Evolutionary conservation across 2,113 vertebrate genomes (phyloP).

Genomic region (Hucho hucho): DNA sequence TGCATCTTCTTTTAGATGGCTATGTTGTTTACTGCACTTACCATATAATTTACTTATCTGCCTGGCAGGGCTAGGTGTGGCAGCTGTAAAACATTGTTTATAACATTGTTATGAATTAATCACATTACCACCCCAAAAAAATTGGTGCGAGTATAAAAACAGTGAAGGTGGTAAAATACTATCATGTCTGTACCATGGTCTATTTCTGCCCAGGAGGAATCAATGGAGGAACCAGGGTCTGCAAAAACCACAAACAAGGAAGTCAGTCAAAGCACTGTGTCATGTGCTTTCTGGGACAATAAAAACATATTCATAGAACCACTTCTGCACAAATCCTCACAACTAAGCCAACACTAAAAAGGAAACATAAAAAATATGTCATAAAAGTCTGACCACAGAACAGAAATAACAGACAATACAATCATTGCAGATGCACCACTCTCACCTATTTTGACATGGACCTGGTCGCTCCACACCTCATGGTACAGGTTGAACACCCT

Average conservation of each 20-base stretch:
- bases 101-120: neutral
- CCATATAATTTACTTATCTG: conserved; percentile 52
- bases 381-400: neutral
- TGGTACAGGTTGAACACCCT: conserved; percentile 80
- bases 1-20: neutral
- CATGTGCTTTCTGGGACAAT: neutral
- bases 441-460: conserved; percentile 76
- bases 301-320: neutral
- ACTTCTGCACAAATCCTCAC: neutral
- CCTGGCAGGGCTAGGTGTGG: conserved; percentile 17
- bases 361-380: neutral
- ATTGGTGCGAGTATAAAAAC: neutral
- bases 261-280: neutral
- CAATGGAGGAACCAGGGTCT: conserved; percentile 69
- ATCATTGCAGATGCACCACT: neutral
- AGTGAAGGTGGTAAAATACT: neutral
- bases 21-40: conserved; percentile 31
- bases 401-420: neutral
- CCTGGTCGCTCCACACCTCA: conserved; percentile 73
- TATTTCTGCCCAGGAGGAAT: conserved; percentile 57
- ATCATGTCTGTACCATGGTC: conserved; percentile 51
- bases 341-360: neutral
- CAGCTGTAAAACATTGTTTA: conserved; percentile 24
- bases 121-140: neutral
- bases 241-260: conserved; percentile 27